These are phyloP conservation scores for Eumeta japonica DNA, from an alignment of 1,140 invertebrate species.

Conservation along the genomic window DNA sequence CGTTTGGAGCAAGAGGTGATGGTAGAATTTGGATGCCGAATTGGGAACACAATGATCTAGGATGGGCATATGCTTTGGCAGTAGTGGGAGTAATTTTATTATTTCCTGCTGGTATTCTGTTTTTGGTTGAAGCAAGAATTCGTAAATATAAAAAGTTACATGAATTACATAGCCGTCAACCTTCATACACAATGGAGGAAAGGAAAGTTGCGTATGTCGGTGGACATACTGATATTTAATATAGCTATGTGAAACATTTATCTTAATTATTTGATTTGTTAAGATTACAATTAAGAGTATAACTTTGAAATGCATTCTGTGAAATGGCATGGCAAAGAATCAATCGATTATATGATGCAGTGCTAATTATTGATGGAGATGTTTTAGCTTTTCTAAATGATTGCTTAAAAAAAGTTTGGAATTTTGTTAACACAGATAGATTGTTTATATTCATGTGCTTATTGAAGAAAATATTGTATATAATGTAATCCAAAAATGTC, in stretches of 20 bases:
- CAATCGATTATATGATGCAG: too few relatives aligned
- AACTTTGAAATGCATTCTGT: too few relatives aligned
- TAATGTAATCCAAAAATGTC: too few relatives aligned
- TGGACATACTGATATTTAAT: constrained; percentile 61
- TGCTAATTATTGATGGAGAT: too few relatives aligned
- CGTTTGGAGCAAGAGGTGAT: constrained; percentile 86
- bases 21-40: constrained; percentile 94
- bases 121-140: constrained; percentile 78
- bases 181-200: constrained; percentile 62
- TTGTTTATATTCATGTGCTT: constrained; percentile 1
- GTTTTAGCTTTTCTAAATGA: too few relatives aligned
- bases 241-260: neutral
- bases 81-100: constrained; percentile 74
- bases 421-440: neutral
- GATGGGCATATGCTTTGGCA: constrained; percentile 90
- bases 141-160: constrained; percentile 70
- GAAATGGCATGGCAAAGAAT: too few relatives aligned
- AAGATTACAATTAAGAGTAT: too few relatives aligned
- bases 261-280: too few relatives aligned
- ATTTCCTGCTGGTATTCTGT: constrained; percentile 72
- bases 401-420: neutral
- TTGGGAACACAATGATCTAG: constrained; percentile 93
- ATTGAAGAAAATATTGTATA: neutral
- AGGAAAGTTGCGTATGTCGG: constrained; percentile 45
- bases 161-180: constrained; percentile 63